Evolutionary conservation across 2,797 vertebrate genomes (phyloP), one percentile per base, ranked within the genome.

Genomic region (Aplochiton taeniatus): DNA sequence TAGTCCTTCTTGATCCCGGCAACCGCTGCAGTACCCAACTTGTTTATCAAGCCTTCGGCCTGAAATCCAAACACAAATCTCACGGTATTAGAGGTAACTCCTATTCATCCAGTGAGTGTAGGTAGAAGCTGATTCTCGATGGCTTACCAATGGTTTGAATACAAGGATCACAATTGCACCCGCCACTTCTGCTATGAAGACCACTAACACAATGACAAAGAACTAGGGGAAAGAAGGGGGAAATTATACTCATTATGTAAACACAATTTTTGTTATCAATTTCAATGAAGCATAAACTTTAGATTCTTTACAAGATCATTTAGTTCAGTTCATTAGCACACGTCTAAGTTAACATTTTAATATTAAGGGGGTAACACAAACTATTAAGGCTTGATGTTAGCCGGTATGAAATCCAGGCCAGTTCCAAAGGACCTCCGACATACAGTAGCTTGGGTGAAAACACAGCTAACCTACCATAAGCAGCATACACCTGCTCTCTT

Each of bases 181-280:
- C 4, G 90, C 90, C 1, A 94, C 82, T 79, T 95, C 91, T 0
- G 81, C 91, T 20, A 93, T 86, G 84, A 95, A 95, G 66, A 95
- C 83, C 66, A 94, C 58, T 80, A 94, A 68, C 60, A 94, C 72
- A 4, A 95, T 88, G 76, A 89, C 61, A 53, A 94, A 95, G 68
- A 95, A 95, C 94, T 95, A 52, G 12, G 63, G 19, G 60, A 69
- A 70, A 85, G 1, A 64, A 55, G 4, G 12, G 10, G 48, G 45
- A 54, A n/a, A 31, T 4, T 46, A 8, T 41, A n/a, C 12, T 48
- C 20, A 4, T 47, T 11, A 20, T 11, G 9, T 65, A 10, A n/a
- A 65, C 8, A 20, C 13, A 20, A n/a, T 17, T n/a, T n/a, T n/a
- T n/a, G 17, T 53, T 4, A 20, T 55, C 31, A 1, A 55, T 55